phyloP scores from a whole-genome alignment of 2,797 vertebrate species.

The Xenentodon cancila region DNA sequence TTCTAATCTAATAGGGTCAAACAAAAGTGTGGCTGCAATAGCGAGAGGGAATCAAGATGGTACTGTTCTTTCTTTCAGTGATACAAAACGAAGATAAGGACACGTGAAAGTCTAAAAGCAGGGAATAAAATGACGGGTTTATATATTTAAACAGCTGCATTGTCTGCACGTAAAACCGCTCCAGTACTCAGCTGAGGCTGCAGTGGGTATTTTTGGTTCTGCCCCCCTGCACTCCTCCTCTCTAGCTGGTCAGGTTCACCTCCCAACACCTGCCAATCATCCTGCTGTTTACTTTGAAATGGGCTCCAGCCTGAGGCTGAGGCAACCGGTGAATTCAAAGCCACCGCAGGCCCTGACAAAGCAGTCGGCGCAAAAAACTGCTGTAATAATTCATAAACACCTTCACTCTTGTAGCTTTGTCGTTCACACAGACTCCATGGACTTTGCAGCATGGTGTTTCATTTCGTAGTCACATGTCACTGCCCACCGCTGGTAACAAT shows the following conservation, averaged over 20 bases:
- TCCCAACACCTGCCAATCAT: slow-evolving; percentile 51
- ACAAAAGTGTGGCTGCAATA: slow-evolving; percentile 42
- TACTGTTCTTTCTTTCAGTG: neutral
- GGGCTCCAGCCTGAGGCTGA: slow-evolving; percentile 38
- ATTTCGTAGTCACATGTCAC: too few relatives aligned
- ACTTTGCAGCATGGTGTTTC: too few relatives aligned
- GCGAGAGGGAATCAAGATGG: slow-evolving; percentile 11
- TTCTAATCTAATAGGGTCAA: slow-evolving; percentile 46
- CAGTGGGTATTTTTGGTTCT: slow-evolving; percentile 27
- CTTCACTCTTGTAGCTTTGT: too few relatives aligned
- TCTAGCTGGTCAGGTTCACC: slow-evolving; percentile 39
- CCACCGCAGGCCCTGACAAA: slow-evolving; percentile 31
- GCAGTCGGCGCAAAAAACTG: slow-evolving; percentile 13
- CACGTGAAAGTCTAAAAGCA: too few relatives aligned
- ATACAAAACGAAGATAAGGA: neutral
- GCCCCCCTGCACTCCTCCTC: slow-evolving; percentile 33
- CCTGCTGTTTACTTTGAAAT: slow-evolving; percentile 37
- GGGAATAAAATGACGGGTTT: too few relatives aligned
- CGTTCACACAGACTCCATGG: too few relatives aligned
- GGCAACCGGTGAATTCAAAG: slow-evolving; percentile 23
- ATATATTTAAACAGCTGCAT: too few relatives aligned
- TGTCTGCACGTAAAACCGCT: slow-evolving; percentile 16
- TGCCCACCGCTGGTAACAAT: too few relatives aligned
- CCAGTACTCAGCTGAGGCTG: slow-evolving; percentile 3
- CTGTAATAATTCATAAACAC: neutral